Conservation (phyloP, 2,888 invertebrate genomes). For the Panopea generosa region DNA sequence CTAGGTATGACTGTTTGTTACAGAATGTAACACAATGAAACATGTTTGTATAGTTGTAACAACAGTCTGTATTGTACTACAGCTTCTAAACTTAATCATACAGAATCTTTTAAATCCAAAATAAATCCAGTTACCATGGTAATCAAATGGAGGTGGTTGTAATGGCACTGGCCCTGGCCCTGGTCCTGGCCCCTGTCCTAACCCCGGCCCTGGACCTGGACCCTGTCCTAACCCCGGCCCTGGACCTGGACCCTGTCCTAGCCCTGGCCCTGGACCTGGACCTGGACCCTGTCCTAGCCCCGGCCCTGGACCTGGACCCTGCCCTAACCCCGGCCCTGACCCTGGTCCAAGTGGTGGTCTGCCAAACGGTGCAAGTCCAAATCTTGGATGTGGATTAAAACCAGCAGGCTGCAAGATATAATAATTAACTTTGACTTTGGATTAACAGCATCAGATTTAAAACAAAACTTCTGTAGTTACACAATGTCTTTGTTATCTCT, state of each 20-base stretch:
- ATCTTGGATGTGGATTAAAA: slow-evolving; percentile 87
- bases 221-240: slow-evolving; percentile 40
- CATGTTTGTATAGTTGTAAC: too few relatives aligned
- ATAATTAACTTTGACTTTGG: too few relatives aligned
- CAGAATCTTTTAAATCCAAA: too few relatives aligned
- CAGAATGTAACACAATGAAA: too few relatives aligned
- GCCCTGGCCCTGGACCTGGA: not conserved
- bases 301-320: slow-evolving; percentile 37
- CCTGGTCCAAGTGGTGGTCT: slow-evolving; percentile 47
- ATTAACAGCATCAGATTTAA: too few relatives aligned
- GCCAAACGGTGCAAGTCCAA: slow-evolving; percentile 75
- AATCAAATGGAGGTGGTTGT: slow-evolving; percentile 58
- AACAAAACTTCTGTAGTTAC: too few relatives aligned
- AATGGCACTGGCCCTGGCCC: slow-evolving; percentile 31
- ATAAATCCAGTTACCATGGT: slow-evolving; percentile 47
- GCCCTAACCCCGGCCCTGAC: not conserved
- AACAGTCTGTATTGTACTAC: too few relatives aligned
- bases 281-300: too few relatives aligned
- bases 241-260: slow-evolving; percentile 22
- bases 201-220: not conserved
- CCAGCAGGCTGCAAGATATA: too few relatives aligned
- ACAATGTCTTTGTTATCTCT: too few relatives aligned
- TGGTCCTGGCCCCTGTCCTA: slow-evolving; percentile 23
- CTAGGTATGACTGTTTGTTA: too few relatives aligned
- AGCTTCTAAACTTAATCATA: too few relatives aligned